Evolutionary conservation across 2,888 invertebrate species (phyloP).

Genomic region (Lamproptera curius): DNA sequence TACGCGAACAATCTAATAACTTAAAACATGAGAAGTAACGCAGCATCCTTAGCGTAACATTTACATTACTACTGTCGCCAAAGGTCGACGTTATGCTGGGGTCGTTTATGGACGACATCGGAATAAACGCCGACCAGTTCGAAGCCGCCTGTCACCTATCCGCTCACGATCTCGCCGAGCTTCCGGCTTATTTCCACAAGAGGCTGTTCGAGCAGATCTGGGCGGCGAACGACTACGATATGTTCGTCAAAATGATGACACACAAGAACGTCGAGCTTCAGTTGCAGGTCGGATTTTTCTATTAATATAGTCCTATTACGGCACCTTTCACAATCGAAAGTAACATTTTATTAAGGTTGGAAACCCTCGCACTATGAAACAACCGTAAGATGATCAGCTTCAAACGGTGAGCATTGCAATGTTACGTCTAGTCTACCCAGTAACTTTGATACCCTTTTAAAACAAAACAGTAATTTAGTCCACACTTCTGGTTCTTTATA

Average conservation of each 20-base stretch:
- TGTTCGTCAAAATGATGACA: slow-evolving; percentile 95
- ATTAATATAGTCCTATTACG: background rate
- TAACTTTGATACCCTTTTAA: too few species aligned
- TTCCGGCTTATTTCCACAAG: slow-evolving; percentile 79
- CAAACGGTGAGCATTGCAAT: too few species aligned
- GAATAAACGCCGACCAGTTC: slow-evolving; percentile 92
- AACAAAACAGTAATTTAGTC: too few species aligned
- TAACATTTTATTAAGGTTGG: too few species aligned
- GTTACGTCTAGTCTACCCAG: too few species aligned
- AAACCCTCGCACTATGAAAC: too few species aligned
- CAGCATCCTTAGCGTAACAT: too few species aligned
- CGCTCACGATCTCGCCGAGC: slow-evolving; percentile 63
- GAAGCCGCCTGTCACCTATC: slow-evolving; percentile 84
- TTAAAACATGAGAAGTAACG: too few species aligned
- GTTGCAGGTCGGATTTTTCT: slow-evolving; percentile 64
- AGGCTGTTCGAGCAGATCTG: slow-evolving; percentile 87
- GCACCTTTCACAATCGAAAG: background rate
- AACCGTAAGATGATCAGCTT: too few species aligned
- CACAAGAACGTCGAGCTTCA: slow-evolving; percentile 95
- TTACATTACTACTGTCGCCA: too few species aligned
- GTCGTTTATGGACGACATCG: slow-evolving; percentile 95
- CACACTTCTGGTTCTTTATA: too few species aligned
- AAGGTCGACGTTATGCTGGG: slow-evolving; percentile 94
- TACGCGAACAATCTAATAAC: too few species aligned
- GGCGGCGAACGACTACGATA: slow-evolving; percentile 94